phyloP scores from a whole-genome alignment of 2,888 invertebrate genomes.

The Synergus gifuensis region DNA sequence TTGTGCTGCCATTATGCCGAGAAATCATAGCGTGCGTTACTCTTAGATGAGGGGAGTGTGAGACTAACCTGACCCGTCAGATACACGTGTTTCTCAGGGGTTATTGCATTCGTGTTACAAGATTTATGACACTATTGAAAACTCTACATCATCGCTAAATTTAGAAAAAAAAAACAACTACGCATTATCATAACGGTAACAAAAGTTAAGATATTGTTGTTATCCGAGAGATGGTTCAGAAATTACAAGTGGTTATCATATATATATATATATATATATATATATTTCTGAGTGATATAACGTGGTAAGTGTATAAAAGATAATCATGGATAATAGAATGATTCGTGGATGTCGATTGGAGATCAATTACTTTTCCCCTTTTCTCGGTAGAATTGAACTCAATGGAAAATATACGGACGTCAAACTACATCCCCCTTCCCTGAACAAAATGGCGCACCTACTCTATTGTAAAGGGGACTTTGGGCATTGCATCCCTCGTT shows the following conservation, averaged over 20 bases:
- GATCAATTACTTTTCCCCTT: conserved; percentile 37
- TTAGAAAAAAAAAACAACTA: conserved; percentile 5
- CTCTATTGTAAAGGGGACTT: conserved; percentile 34
- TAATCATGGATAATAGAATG: background rate
- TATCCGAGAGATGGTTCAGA: too few relatives aligned
- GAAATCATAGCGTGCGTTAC: conserved; percentile 33
- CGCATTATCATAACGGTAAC: background rate
- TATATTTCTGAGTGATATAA: background rate
- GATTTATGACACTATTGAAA: conserved; percentile 20
- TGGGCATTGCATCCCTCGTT: conserved; percentile 24
- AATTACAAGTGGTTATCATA: too few relatives aligned
- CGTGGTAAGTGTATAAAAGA: background rate
- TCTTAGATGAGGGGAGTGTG: conserved; percentile 26
- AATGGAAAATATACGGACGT: conserved; percentile 30
- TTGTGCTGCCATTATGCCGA: conserved; percentile 30
- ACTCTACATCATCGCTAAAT: conserved; percentile 8
- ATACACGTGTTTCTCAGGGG: conserved; percentile 18
- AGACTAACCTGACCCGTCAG: conserved; percentile 26
- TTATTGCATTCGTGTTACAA: conserved; percentile 13
- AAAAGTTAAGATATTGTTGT: background rate
- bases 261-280: too few relatives aligned
- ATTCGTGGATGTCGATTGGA: conserved; percentile 24
- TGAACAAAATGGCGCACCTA: conserved; percentile 22
- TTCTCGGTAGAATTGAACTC: conserved; percentile 12
- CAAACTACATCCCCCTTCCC: background rate